A percentile compares a stretch with the other conserved stretches of the same genome.
phyloP scores from a whole-genome alignment of 2,797 vertebrate genomes.

The Australoheros facetus region DNA sequence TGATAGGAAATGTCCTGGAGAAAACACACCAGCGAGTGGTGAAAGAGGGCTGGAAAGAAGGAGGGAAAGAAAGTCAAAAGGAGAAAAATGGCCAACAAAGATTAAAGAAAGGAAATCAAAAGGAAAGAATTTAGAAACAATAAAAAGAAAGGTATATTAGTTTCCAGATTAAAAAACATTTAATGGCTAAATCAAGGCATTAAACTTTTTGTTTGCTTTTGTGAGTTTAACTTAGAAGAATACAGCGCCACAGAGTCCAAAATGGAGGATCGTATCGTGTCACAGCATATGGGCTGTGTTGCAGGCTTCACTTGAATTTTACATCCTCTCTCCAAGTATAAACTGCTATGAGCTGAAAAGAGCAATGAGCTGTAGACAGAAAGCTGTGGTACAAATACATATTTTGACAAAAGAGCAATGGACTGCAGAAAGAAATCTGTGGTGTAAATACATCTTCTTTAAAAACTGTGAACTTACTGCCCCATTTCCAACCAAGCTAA shows the following conservation, averaged over 20 bases:
- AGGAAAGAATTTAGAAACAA: neutral
- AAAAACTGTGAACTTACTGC: neutral
- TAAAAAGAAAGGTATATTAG: neutral
- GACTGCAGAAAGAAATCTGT: neutral
- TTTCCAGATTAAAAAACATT: neutral
- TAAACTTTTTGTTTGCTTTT: neutral
- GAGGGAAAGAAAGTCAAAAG: slow-evolving; percentile 27
- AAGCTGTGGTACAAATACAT: neutral
- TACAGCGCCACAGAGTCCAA: neutral
- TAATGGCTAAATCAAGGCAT: neutral
- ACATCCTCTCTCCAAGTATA: neutral
- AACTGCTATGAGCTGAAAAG: neutral
- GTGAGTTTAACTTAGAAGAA: neutral
- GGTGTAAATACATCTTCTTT: neutral
- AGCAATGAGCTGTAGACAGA: neutral
- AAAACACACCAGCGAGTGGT: slow-evolving; percentile 59
- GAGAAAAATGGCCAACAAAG: slow-evolving; percentile 1
- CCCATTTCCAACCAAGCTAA: neutral
- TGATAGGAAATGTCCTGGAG: slow-evolving; percentile 77
- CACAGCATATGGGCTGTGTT: no score
- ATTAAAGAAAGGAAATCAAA: slow-evolving; percentile 3
- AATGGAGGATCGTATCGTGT: neutral
- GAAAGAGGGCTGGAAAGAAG: slow-evolving; percentile 61
- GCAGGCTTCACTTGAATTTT: neutral
- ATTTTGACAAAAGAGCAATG: neutral